These are phyloP conservation scores for Heliconius congener DNA, from an alignment of 1,140 invertebrate species.

Conservation along the genomic window DNA sequence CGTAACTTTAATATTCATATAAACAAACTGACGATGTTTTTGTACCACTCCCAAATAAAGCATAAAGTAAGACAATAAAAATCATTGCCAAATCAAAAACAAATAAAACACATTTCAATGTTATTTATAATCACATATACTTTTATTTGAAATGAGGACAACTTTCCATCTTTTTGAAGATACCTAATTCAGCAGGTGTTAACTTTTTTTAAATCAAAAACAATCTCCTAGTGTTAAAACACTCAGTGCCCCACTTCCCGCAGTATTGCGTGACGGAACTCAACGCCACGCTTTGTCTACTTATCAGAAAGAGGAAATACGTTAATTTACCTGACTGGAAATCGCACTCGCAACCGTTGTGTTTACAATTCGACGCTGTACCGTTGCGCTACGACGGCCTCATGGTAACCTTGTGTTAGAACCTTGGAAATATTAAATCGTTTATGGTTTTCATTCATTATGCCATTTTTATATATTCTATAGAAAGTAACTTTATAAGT, in stretches of 20 bases:
- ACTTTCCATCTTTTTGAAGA: neutral
- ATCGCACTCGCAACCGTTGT: no score
- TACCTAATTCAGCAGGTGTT: neutral
- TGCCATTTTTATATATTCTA: neutral
- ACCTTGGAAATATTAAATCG: neutral
- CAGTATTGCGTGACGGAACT: no score
- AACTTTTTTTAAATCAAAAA: neutral
- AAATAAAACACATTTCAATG: neutral
- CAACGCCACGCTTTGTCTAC: no score
- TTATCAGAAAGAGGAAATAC: no score
- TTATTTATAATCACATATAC: neutral
- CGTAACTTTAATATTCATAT: neutral
- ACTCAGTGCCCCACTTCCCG: no score
- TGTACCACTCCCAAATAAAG: neutral
- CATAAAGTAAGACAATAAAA: neutral
- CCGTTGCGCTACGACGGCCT: no score
- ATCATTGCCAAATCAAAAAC: constrained; percentile 8
- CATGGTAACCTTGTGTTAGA: neutral
- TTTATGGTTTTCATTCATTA: neutral
- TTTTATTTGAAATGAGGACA: neutral
- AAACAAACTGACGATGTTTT: neutral
- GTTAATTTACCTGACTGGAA: no score
- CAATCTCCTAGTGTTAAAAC: no score
- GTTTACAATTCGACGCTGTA: no score
- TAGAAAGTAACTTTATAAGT: neutral